These are phyloP conservation scores for Actinopyga echinites DNA, from an alignment of 53 echinoderm and acorn worm species.

Conservation along the genomic window DNA sequence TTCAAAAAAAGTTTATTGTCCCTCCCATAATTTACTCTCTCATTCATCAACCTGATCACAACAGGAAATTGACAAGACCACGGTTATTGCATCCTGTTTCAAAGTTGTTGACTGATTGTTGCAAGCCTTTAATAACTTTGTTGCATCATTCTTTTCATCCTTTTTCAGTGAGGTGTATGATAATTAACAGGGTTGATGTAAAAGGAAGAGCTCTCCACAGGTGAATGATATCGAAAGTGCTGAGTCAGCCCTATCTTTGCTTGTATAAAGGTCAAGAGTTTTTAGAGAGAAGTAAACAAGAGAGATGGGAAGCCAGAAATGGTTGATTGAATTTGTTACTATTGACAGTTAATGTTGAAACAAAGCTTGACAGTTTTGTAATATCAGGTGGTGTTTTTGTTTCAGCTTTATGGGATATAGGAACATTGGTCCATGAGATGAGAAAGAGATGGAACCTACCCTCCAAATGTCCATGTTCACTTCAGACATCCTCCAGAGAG, in stretches of 20 bases:
- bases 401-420: conserved; percentile 93
- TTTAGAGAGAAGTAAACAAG: too few species aligned
- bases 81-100: too few species aligned
- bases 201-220: background rate
- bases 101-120: too few species aligned
- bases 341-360: too few species aligned
- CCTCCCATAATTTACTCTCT: background rate
- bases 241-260: too few species aligned
- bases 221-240: too few species aligned
- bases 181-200: background rate
- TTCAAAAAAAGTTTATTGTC: background rate
- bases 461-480: conserved; percentile 77
- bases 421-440: conserved; percentile 81
- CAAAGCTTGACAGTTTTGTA: too few species aligned
- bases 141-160: too few species aligned
- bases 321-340: too few species aligned
- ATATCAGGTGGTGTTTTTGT: background rate
- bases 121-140: too few species aligned
- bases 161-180: background rate
- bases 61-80: background rate
- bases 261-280: too few species aligned
- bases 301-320: too few species aligned
- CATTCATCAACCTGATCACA: background rate
- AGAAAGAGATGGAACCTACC: conserved; percentile 74
- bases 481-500: conserved; percentile 17